A percentile compares a stretch with the other conserved stretches of the same genome.
These are phyloP conservation scores for Dusona sp. DNA, from an alignment of 2,888 invertebrate genomes.

Conservation along the genomic window DNA sequence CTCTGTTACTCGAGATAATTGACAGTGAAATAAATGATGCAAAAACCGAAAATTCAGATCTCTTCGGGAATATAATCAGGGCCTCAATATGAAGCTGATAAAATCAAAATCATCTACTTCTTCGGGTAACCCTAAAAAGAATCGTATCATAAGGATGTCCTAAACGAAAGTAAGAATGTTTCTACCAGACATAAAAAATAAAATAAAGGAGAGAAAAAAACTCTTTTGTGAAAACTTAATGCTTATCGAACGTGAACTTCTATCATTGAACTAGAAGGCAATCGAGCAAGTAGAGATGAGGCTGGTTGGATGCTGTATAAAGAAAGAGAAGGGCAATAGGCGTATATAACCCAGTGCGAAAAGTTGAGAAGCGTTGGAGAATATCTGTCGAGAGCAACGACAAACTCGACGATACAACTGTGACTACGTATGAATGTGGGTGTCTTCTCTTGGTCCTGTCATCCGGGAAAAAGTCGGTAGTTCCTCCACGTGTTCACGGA, in stretches of 20 bases:
- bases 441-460: conserved; percentile 55
- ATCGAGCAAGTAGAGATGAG: conserved; percentile 50
- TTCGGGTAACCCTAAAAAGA: not conserved
- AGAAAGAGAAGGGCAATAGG: conserved; percentile 46
- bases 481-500: conserved; percentile 60
- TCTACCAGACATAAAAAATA: not conserved
- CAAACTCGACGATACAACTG: conserved; percentile 46
- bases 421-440: conserved; percentile 34
- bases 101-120: not conserved
- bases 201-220: not conserved
- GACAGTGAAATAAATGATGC: not conserved
- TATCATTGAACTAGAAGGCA: conserved; percentile 26
- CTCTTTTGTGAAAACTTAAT: conserved; percentile 11
- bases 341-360: conserved; percentile 44
- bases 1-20: not conserved
- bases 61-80: not conserved
- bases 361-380: conserved; percentile 54
- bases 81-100: not conserved
- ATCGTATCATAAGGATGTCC: not conserved
- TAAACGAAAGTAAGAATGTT: not conserved
- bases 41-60: not conserved
- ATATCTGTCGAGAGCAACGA: conserved; percentile 33
- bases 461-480: conserved; percentile 48
- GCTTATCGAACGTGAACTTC: conserved; percentile 9
- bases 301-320: conserved; percentile 41